Conservation (phyloP, 2,113 vertebrate species). For the Melozone crissalis region DNA sequence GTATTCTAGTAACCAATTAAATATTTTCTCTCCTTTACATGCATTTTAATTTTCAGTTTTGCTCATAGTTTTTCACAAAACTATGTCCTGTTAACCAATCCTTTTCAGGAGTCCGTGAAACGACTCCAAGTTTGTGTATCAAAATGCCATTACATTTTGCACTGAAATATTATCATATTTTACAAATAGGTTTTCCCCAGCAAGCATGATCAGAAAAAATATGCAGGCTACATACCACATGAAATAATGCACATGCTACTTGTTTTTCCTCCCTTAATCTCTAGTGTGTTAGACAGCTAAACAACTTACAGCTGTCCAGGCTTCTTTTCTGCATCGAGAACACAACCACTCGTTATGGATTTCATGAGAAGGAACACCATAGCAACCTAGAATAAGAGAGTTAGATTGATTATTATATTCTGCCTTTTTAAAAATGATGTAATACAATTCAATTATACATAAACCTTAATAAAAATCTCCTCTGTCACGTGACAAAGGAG, state of each 20-base stretch:
- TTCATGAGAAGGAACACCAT: slow-evolving; percentile 85
- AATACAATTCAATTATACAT: background rate
- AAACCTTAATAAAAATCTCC: background rate
- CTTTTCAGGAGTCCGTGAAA: background rate
- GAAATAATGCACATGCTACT: background rate
- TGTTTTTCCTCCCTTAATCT: background rate
- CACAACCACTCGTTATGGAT: slow-evolving; percentile 87
- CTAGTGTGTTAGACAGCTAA: background rate
- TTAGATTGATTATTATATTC: slow-evolving; percentile 26
- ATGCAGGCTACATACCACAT: background rate
- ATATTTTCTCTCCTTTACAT: background rate
- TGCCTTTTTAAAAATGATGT: background rate
- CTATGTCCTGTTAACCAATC: background rate
- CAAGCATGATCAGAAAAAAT: background rate
- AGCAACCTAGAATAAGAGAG: slow-evolving; percentile 86
- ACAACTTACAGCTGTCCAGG: slow-evolving; percentile 87
- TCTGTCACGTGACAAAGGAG: background rate
- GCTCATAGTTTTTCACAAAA: background rate
- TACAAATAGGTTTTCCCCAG: background rate
- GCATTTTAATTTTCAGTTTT: background rate
- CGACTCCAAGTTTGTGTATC: background rate
- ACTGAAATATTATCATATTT: background rate
- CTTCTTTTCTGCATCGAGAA: slow-evolving; percentile 86
- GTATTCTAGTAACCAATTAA: background rate
- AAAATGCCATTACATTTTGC: background rate